Base-by-base conservation (phyloP, 2,113 vertebrate genomes). In the Sorex fumeus region DNA sequence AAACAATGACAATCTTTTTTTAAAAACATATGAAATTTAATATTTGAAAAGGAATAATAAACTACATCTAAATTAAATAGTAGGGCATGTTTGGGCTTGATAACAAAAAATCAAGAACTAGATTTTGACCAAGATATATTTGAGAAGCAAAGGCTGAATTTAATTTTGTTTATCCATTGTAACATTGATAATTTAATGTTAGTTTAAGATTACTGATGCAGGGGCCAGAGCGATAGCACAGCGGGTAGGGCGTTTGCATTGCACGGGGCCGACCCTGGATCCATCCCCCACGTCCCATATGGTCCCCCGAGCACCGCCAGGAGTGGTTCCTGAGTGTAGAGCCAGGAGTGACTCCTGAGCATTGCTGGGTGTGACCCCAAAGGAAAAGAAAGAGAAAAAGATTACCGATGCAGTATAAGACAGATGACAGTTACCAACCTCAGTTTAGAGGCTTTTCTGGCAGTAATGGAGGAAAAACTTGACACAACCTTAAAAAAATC, bases 31-130 rank as follows among this genome's bases (percentile, higher is more conserved):
- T 8, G 71, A 21, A 62, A 53, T 71, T 57, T 4, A 15, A 15
- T 69, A 81, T 94, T 50, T 74, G 28, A 85, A 78, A 88, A 50
- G 74, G 10, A 85, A 90, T 85, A 75, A 6, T 70, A 11, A 80
- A 23, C 15, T 40, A 10, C 2, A 43, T 21, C 19, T 91, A 47
- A 84, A 76, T 36, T 79, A 80, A 91, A 57, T 15, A 30, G 18
- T 71, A 89, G 80, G 9, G 0, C 50, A 67, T 86, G 87, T 60
- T 5, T 92, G 70, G 9, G 25, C 2, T 93, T 13, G 69, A 84
- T 70, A 86, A 19, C 18, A 36, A 74, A 86, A 62, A 76, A 1
- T 1, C 6, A 94, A 95, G 9, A 88, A 3, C 23, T 8, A 70
- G 11, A 27, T 9, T 67, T 72, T 77, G 45, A 75, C 32, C 34